These are phyloP conservation scores for Drosophila fulvimacula DNA, from an alignment of 2,888 invertebrate genomes.

Conservation along the genomic window DNA sequence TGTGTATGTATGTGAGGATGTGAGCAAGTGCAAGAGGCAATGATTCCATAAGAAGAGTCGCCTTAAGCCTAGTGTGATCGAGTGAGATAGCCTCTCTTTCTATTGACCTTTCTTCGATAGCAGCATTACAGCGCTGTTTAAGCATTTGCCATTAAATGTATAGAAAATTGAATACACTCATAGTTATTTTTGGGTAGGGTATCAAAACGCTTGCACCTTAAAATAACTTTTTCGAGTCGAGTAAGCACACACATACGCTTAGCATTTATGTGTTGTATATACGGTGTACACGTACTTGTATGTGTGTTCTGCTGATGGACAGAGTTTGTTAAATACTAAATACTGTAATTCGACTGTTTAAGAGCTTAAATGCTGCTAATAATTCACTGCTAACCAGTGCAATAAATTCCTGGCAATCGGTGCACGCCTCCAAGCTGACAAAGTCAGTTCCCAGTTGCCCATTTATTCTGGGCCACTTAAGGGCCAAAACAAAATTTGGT, in stretches of 20 bases:
- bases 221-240: not conserved
- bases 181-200: not conserved
- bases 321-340: constrained; percentile 6
- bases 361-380: constrained; percentile 18
- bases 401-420: constrained; percentile 47
- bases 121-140: not conserved
- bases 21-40: not conserved
- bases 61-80: not conserved
- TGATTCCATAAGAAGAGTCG: not conserved
- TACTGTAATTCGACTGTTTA: constrained; percentile 5
- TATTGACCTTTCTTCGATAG: not conserved
- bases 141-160: not conserved
- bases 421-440: constrained; percentile 61
- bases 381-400: constrained; percentile 31
- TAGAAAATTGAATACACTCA: not conserved
- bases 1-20: not conserved
- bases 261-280: not conserved
- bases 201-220: not conserved
- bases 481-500: constrained; percentile 56
- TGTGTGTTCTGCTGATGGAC: not conserved
- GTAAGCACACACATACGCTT: not conserved
- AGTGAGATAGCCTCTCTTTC: not conserved
- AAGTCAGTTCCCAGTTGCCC: constrained; percentile 42
- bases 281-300: not conserved
- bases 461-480: constrained; percentile 61